Evolutionary conservation across 2,113 vertebrate genomes (phyloP).

Genomic region (Sinocyclocheilus maitianheensis): DNA sequence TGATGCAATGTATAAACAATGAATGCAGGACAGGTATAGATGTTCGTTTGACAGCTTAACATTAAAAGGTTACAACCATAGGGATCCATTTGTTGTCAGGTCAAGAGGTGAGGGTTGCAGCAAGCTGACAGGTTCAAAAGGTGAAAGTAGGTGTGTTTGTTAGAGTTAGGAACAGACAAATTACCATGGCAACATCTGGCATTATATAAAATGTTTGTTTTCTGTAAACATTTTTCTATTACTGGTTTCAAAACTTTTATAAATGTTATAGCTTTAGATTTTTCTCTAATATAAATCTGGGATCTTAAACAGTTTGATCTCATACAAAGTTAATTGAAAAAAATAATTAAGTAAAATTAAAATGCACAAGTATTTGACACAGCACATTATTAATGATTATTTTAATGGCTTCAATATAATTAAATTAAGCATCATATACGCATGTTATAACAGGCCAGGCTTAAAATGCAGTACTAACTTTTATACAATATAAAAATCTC

Average conservation of each 20-base stretch:
- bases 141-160: not conserved
- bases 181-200: no score
- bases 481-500: not conserved
- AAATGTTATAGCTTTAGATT: no score
- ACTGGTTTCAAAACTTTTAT: constrained; percentile 1
- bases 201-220: not conserved
- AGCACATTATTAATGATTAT: not conserved
- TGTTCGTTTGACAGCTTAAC: constrained; percentile 25
- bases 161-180: no score
- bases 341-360: not conserved
- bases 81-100: not conserved
- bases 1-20: not conserved
- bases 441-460: not conserved
- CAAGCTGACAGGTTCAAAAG: constrained; percentile 2
- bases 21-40: constrained; percentile 12
- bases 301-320: no score
- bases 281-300: no score
- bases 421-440: not conserved
- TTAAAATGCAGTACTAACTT: no score
- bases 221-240: not conserved
- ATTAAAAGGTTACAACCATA: constrained; percentile 32
- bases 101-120: not conserved
- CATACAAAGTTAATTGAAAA: not conserved
- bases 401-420: not conserved
- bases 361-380: not conserved